Conservation (phyloP, 1,140 invertebrate genomes). For the Calliopsis andreniformis region DNA sequence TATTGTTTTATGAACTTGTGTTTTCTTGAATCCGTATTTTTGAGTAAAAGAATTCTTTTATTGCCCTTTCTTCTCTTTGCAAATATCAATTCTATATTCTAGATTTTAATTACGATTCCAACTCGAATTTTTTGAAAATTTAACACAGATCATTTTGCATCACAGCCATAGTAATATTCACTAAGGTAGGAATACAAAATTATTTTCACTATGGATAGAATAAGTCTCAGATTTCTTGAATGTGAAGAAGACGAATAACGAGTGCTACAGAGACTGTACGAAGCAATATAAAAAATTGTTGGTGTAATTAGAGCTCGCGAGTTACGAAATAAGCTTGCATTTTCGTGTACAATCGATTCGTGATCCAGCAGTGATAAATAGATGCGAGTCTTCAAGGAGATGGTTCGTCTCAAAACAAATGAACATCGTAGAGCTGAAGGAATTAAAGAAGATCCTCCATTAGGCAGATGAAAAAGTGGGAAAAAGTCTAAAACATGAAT, state of each 20-base stretch:
- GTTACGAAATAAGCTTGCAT: not conserved
- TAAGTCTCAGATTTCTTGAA: not conserved
- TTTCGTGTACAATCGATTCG: not conserved
- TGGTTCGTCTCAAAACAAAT: conserved; percentile 13
- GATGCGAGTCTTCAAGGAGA: not conserved
- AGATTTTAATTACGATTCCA: no score
- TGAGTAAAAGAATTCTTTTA: no score
- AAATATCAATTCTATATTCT: no score
- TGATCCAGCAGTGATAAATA: not conserved
- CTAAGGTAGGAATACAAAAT: no score
- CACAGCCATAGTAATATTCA: no score
- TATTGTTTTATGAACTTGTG: no score
- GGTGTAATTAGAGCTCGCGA: not conserved
- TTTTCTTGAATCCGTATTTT: no score
- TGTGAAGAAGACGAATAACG: not conserved
- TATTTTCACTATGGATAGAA: no score
- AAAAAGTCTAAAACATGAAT: not conserved
- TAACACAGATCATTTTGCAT: no score
- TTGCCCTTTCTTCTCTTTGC: no score
- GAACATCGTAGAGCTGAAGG: conserved; percentile 8
- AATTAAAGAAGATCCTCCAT: conserved; percentile 30
- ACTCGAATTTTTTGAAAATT: no score
- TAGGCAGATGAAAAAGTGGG: not conserved
- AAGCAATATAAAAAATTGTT: not conserved
- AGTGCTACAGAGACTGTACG: no score